phyloP scores from a whole-genome alignment of 2,888 invertebrate genomes.

The Gortyna flavago region DNA sequence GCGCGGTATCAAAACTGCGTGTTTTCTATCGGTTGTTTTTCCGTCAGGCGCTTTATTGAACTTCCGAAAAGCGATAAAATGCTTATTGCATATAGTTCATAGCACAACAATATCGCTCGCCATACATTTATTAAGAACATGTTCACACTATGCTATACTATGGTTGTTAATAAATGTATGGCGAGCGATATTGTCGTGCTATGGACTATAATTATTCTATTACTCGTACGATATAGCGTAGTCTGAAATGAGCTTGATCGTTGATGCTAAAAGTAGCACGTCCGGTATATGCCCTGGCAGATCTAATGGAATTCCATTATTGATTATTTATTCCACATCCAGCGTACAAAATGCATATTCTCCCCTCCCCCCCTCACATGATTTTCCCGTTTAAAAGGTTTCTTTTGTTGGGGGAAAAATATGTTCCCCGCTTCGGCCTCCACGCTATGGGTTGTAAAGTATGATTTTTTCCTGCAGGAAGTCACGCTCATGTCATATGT shows the following conservation, averaged over 20 bases:
- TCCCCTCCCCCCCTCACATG: background rate
- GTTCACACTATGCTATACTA: too few relatives aligned
- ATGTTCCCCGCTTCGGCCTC: background rate
- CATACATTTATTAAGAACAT: too few relatives aligned
- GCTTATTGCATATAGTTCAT: too few relatives aligned
- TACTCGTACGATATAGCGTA: too few relatives aligned
- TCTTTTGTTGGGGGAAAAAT: background rate
- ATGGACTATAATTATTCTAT: too few relatives aligned
- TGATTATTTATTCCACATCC: background rate
- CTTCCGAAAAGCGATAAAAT: background rate
- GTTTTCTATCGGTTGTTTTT: background rate
- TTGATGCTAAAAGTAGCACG: background rate
- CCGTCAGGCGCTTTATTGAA: background rate
- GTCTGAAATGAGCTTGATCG: too few relatives aligned
- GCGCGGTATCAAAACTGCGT: background rate
- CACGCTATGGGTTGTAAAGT: background rate
- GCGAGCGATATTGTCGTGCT: too few relatives aligned
- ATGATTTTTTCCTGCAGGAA: slow-evolving; percentile 72
- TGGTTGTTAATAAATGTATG: too few relatives aligned
- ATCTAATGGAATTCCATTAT: background rate
- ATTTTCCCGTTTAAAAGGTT: background rate
- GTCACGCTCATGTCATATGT: slow-evolving; percentile 80
- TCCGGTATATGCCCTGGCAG: background rate
- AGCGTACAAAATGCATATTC: background rate
- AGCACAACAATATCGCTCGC: too few relatives aligned